A percentile compares a stretch with the other conserved stretches of the same genome.
phyloP scores from a whole-genome alignment of 2,888 invertebrate genomes.

The Sarcophaga caerulescens region DNA sequence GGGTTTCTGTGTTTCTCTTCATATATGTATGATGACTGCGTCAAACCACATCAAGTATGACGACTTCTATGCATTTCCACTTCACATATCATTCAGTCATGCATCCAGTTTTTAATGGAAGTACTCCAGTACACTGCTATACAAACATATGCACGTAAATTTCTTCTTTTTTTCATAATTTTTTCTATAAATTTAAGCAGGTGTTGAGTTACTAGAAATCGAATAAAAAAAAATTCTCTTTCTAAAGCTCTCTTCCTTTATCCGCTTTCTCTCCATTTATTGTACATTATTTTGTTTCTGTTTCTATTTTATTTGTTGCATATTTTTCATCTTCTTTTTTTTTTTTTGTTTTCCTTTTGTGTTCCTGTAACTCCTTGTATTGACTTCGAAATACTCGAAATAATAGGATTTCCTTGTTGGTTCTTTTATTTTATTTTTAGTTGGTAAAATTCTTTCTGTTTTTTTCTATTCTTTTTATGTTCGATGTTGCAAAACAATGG shows the following conservation, averaged over 20 bases:
- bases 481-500: neutral
- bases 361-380: neutral
- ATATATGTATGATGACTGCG: slow-evolving; percentile 60
- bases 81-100: slow-evolving; percentile 22
- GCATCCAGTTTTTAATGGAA: neutral
- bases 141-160: neutral
- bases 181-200: slow-evolving; percentile 56
- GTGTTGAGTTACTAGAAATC: slow-evolving; percentile 48
- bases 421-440: neutral
- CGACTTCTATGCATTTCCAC: slow-evolving; percentile 24
- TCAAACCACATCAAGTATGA: slow-evolving; percentile 65
- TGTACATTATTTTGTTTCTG: no score
- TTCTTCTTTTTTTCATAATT: no score
- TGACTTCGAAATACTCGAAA: slow-evolving; percentile 7
- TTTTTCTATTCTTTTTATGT: neutral
- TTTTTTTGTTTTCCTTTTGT: neutral
- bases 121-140: neutral
- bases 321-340: neutral
- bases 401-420: neutral
- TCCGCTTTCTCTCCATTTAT: no score
- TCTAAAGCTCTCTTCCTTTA: neutral
- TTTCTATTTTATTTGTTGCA: neutral
- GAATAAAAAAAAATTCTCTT: slow-evolving; percentile 19
- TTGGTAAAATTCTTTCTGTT: no score
- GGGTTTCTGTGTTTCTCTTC: neutral